A percentile compares a stretch with the other conserved stretches of the same genome.
Conservation (phyloP, 2,797 vertebrate species). For the Neomorphus geoffroyi region DNA sequence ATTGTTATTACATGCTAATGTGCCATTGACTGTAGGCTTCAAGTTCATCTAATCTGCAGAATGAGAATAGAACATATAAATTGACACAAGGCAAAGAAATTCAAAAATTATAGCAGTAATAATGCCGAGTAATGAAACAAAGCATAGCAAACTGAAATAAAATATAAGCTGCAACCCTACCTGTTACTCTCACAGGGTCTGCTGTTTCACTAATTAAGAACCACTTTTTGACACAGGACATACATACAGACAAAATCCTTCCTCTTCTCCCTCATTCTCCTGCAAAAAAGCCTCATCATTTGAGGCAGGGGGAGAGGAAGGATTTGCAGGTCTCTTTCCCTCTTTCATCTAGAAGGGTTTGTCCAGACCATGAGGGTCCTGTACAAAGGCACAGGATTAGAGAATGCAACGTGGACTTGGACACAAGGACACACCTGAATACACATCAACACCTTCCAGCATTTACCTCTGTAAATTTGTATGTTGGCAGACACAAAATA, state of each 20-base stretch:
- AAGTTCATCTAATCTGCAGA: not conserved
- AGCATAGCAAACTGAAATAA: not conserved
- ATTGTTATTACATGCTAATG: not conserved
- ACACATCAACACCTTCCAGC: not conserved
- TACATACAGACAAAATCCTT: not conserved
- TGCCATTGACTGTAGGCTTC: not conserved
- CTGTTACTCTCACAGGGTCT: not conserved
- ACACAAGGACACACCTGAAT: not conserved
- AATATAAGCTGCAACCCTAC: not conserved
- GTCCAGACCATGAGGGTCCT: not conserved
- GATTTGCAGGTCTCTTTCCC: not conserved
- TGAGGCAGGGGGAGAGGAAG: not conserved
- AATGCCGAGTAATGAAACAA: not conserved
- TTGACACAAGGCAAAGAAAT: not conserved
- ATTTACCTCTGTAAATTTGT: not conserved
- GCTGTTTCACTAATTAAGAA: not conserved
- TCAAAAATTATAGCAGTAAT: not conserved
- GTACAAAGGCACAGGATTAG: not conserved
- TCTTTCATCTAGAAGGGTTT: not conserved
- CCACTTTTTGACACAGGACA: not conserved
- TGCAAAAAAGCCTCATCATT: not conserved
- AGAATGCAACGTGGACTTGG: not conserved
- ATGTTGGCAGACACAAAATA: not conserved
- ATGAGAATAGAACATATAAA: not conserved
- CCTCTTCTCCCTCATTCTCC: not conserved